Conservation (phyloP, 1,140 invertebrate genomes). For the Drosophila santomea region DNA sequence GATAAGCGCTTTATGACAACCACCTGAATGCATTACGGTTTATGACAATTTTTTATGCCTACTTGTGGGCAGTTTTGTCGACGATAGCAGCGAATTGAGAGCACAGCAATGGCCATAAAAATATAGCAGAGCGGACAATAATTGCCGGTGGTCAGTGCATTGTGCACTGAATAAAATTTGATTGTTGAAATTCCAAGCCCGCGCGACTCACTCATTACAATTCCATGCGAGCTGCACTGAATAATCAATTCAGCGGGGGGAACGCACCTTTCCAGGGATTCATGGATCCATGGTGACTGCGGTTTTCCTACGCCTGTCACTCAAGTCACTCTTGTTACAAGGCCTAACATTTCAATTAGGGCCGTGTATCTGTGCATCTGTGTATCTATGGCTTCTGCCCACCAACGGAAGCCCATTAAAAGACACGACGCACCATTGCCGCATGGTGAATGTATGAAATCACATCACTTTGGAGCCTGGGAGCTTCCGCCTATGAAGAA, state of each 20-base stretch:
- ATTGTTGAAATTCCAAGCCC: slow-evolving; percentile 7
- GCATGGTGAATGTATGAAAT: slow-evolving; percentile 19
- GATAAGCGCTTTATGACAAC: slow-evolving; percentile 56
- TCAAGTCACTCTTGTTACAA: slow-evolving; percentile 51
- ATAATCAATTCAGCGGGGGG: slow-evolving; percentile 5
- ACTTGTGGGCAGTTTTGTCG: slow-evolving; percentile 29
- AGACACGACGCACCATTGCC: slow-evolving; percentile 37
- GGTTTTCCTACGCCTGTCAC: slow-evolving; percentile 57
- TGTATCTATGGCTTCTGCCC: slow-evolving; percentile 54
- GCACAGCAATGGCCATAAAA: slow-evolving; percentile 29
- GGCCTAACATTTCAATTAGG: slow-evolving; percentile 72
- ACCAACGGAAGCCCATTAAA: slow-evolving; percentile 49
- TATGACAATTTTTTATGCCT: slow-evolving; percentile 43
- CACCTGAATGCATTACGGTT: slow-evolving; percentile 52
- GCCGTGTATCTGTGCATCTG: slow-evolving; percentile 21
- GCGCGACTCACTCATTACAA: slow-evolving; percentile 11
- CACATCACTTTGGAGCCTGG: slow-evolving; percentile 15
- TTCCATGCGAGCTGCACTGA: slow-evolving; percentile 12
- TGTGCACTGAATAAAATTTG: slow-evolving; percentile 39
- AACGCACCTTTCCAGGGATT: slow-evolving; percentile 26
- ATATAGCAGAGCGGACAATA: slow-evolving; percentile 14
- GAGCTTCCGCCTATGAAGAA: slow-evolving; percentile 55
- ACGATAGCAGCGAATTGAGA: slow-evolving; percentile 2
- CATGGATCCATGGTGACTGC: slow-evolving; percentile 15
- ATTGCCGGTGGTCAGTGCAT: slow-evolving; percentile 11